These are phyloP conservation scores for Probosciger aterrimus DNA, from an alignment of 2,113 vertebrate genomes.

Conservation along the genomic window DNA sequence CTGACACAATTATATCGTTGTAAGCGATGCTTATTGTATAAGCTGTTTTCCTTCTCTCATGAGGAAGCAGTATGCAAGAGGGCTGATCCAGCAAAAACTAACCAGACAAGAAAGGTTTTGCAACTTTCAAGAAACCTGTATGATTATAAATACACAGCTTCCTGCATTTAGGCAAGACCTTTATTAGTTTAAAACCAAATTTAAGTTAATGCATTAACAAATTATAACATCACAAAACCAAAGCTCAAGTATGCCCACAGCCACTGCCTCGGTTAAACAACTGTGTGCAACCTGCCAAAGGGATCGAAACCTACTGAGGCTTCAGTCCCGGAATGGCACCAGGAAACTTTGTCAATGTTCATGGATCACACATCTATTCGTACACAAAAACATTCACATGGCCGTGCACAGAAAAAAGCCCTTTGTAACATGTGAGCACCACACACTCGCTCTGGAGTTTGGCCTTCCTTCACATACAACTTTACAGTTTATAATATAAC, in stretches of 20 bases:
- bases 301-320: not conserved
- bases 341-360: not conserved
- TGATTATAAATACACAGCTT: not conserved
- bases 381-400: not conserved
- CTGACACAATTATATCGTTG: accelerated
- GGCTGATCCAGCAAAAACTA: not conserved
- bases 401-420: not conserved
- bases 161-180: not conserved
- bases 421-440: not conserved
- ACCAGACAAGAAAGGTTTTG: not conserved
- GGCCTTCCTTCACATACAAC: not conserved
- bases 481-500: not conserved
- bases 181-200: not conserved
- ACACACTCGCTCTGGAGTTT: not conserved
- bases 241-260: not conserved
- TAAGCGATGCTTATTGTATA: not conserved
- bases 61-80: not conserved
- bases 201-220: not conserved
- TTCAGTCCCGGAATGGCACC: not conserved
- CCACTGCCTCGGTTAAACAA: not conserved
- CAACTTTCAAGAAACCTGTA: not conserved
- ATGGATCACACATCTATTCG: not conserved
- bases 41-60: not conserved
- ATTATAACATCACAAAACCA: not conserved
- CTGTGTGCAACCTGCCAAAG: not conserved